phyloP scores from a whole-genome alignment of 2,113 vertebrate genomes.

The Eonycteris spelaea region DNA sequence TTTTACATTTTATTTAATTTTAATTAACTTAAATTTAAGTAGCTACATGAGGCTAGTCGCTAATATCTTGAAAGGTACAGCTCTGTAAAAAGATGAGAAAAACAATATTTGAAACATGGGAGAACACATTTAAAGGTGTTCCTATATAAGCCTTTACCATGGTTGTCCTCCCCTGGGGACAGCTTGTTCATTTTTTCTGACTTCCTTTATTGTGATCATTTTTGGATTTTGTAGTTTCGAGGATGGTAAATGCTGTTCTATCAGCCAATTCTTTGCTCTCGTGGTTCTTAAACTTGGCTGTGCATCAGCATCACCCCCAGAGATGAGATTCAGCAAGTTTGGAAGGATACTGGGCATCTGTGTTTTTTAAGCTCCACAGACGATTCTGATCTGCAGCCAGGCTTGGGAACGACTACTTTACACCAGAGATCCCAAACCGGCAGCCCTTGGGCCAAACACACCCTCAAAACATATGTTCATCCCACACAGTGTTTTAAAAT shows the following conservation, averaged over 20 bases:
- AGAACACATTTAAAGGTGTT: neutral
- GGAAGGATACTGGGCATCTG: conserved; percentile 62
- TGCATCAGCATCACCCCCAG: neutral
- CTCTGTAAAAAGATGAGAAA: neutral
- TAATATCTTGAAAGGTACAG: neutral
- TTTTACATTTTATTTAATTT: neutral
- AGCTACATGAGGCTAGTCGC: neutral
- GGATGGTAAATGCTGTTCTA: neutral
- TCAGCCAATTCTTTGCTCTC: conserved; percentile 7
- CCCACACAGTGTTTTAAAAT: conserved; percentile 73
- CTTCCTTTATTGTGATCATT: neutral
- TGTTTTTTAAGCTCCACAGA: conserved; percentile 61
- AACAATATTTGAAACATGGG: neutral
- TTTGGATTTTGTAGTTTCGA: neutral
- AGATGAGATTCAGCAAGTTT: conserved; percentile 22
- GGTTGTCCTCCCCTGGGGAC: neutral
- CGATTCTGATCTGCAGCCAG: conserved; percentile 61
- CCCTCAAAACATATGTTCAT: conserved; percentile 76
- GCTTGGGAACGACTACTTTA: conserved; percentile 45
- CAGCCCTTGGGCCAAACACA: conserved; percentile 72
- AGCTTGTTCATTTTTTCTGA: neutral
- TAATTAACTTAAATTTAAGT: neutral
- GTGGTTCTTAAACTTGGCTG: conserved; percentile 30
- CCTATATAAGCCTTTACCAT: neutral
- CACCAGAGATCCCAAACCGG: conserved; percentile 68